Evolutionary conservation across 2,888 invertebrate genomes (phyloP).

Genomic region (Platycheirus rosarum): DNA sequence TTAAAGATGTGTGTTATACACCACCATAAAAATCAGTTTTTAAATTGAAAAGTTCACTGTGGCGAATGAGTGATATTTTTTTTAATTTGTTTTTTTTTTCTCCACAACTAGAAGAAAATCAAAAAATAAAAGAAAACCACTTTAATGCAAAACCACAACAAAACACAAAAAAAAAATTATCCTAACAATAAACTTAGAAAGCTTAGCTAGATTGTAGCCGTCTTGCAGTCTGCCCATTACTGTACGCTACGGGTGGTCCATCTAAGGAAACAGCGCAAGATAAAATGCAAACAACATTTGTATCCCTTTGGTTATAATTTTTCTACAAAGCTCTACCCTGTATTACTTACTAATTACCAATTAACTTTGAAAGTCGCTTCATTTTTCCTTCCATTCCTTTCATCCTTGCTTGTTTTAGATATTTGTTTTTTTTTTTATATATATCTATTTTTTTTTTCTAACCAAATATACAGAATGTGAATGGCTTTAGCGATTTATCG

Average conservation of each 20-base stretch:
- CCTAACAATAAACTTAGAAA: constrained; percentile 65
- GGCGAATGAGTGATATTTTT: constrained; percentile 70
- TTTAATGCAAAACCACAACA: constrained; percentile 14
- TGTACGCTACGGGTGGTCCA: constrained; percentile 3
- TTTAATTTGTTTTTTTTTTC: too few relatives aligned
- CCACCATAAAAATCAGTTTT: constrained; percentile 66
- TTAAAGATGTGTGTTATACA: constrained; percentile 10
- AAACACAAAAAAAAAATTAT: constrained; percentile 40
- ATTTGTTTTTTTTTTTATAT: constrained; percentile 35
- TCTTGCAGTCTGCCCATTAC: too few relatives aligned
- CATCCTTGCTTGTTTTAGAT: constrained; percentile 26
- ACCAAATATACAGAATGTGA: constrained; percentile 77
- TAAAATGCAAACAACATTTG: constrained; percentile 65
- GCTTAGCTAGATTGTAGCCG: constrained; percentile 50
- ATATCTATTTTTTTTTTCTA: constrained; percentile 47
- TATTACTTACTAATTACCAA: constrained; percentile 77
- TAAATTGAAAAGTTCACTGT: constrained; percentile 51
- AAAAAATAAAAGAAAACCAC: constrained; percentile 14
- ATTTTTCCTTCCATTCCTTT: constrained; percentile 37
- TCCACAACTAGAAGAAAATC: constrained; percentile 14
- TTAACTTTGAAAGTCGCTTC: constrained; percentile 74
- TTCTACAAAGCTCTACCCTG: constrained; percentile 65
- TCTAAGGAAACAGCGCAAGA: constrained; percentile 19
- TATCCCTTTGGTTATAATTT: constrained; percentile 72
- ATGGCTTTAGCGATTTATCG: constrained; percentile 82